A percentile compares a stretch with the other conserved stretches of the same genome.
These are phyloP conservation scores for Tetraodon nigroviridis DNA, from an alignment of 2,113 vertebrate species.

Conservation along the genomic window DNA sequence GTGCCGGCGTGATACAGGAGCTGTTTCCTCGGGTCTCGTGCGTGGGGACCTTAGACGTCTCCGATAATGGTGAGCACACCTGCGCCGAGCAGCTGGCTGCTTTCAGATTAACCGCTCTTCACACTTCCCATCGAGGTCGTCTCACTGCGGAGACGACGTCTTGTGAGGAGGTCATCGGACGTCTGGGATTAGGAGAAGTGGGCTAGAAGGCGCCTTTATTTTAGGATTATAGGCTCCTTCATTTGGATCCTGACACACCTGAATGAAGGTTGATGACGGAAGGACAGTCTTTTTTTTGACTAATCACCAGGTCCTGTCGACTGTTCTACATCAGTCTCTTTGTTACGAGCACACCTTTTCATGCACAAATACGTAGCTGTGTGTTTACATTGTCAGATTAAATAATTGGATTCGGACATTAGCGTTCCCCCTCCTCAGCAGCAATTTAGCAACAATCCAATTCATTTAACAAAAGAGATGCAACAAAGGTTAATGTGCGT, in stretches of 20 bases:
- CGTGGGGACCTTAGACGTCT: conserved; percentile 83
- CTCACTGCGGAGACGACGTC: too few species aligned
- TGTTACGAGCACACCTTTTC: too few species aligned
- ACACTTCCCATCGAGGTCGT: not conserved
- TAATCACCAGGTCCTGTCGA: too few species aligned
- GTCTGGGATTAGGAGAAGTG: not conserved
- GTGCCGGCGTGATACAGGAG: conserved; percentile 85
- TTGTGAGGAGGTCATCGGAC: too few species aligned
- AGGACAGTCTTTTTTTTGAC: too few species aligned
- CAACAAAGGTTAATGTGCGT: not conserved
- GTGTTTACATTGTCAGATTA: not conserved
- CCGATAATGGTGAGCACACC: conserved; percentile 80
- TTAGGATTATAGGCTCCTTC: too few species aligned
- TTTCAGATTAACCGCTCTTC: not conserved
- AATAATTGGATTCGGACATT: not conserved
- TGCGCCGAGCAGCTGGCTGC: not conserved
- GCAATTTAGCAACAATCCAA: not conserved
- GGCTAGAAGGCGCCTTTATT: too few species aligned
- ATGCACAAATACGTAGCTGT: too few species aligned
- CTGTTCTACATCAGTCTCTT: too few species aligned
- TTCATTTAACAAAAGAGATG: not conserved
- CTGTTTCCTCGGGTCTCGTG: conserved; percentile 80
- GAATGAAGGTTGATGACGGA: too few species aligned
- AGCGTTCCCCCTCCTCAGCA: not conserved
- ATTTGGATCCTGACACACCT: too few species aligned